Evolutionary conservation across 2,797 vertebrate species (phyloP), one percentile per base, ranked within the genome.

Genomic region (Ctenopoma multispine): DNA sequence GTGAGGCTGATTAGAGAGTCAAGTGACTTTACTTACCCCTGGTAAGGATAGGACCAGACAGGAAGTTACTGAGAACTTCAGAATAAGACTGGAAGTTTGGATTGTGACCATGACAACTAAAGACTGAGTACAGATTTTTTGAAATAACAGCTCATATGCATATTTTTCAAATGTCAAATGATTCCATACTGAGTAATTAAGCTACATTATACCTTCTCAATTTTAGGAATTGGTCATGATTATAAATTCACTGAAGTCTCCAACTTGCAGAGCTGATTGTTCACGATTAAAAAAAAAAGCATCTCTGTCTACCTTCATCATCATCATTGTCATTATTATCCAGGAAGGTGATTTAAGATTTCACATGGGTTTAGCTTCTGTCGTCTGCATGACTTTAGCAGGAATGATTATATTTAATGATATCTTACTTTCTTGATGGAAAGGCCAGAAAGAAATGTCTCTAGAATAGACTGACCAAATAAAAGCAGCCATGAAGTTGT

Each of bases 231-330:
- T 79, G 93, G 93, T 0, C 87, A 95, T 36, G 90, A 94, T 82
- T 92, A 95, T 74, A 94, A 94, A 92, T 95, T 96, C 83, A 93
- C 95, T 69, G 84, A 94, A 80, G 74, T 95, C 7, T 90, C 93
- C 76, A 89, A 85, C 76, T 95, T 94, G 94, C 93, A 95, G 48
- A 24, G 24, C 24, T 2, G 24, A 24, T 24, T 24, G 24, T 24
- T 24, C 24, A 24, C 24, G 4, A 24, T 4, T 24, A 2, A 24
- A 24, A 24, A 24, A 4, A 24, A n/a, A n/a, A n/a, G n/a, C n/a
- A n/a, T n/a, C n/a, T n/a, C n/a, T n/a, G n/a, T n/a, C n/a, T n/a
- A n/a, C n/a, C n/a, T n/a, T n/a, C n/a, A n/a, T n/a, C n/a, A n/a
- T n/a, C n/a, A 2, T 24, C 24, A 24, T 29, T 72, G 57, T 44